Evolutionary conservation across 2,797 vertebrate genomes (phyloP), one percentile per base, ranked within the genome.

Genomic region (Eremophila alpestris): DNA sequence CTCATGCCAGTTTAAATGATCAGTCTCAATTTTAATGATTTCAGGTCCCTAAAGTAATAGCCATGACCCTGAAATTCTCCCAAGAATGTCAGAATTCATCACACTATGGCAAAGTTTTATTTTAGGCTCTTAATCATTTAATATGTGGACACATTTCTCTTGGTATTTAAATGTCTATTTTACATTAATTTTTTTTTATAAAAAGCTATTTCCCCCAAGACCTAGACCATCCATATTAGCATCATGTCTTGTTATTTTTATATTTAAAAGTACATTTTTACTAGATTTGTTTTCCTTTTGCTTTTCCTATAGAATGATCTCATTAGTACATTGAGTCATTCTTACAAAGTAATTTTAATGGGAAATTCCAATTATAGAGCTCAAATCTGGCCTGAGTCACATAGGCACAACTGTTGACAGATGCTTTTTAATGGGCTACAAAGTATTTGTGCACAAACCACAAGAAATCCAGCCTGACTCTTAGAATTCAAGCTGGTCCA

Each of bases 281-380:
- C 40, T 87, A n/a, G 20, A 56, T 83, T n/a, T 78, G 7, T 83
- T 73, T 93, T 71, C 45, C 51, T 58, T 22, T 83, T 75, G 22
- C 34, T 55, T 17, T 84, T 88, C 30, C 30, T 82, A 20, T n/a
- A 45, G 34, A 49, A 26, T 18, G 20, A 56, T 84, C 59, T 87
- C 55, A 63, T 90, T 84, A 88, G 65, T 86, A 73, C n/a, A 52
- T 78, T 1, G 0, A 43, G 67, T 90, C 52, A 29, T 86, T 81
- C 75, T 71, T 68, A 67, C 8, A 60, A 94, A 54, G 30, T 69
- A 16, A 74, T 67, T 83, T 88, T 73, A 89, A 63, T 80, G 62
- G 49, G 45, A 89, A 92, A 86, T 92, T 91, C 73, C 65, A 88
- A 52, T 93, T 91, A 69, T 26, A 48, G 63, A 88, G 63, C 80